A percentile compares a stretch with the other conserved stretches of the same genome.
phyloP scores from a whole-genome alignment of 2,888 invertebrate genomes.

The Bedellia somnulentella region DNA sequence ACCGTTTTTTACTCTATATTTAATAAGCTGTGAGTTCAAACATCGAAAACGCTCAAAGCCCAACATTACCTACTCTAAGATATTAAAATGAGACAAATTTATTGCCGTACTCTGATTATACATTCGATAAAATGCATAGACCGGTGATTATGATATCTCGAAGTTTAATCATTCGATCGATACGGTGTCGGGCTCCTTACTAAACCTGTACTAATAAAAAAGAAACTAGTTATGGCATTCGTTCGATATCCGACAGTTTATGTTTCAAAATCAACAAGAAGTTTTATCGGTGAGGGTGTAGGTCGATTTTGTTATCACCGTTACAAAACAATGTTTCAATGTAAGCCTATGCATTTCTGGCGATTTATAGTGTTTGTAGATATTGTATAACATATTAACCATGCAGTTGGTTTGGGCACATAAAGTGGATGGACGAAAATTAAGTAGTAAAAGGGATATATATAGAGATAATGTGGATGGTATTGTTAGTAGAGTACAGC shows the following conservation, averaged over 20 bases:
- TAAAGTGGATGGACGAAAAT: too few species aligned
- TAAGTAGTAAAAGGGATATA: too few species aligned
- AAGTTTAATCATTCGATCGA: conserved; percentile 53
- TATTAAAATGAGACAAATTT: conserved; percentile 60
- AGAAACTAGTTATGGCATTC: conserved; percentile 46
- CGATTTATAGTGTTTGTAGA: conserved; percentile 57
- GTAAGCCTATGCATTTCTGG: conserved; percentile 55
- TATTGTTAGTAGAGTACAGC: too few species aligned
- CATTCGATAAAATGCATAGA: conserved; percentile 55
- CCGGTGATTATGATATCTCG: conserved; percentile 60
- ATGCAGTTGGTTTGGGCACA: too few species aligned
- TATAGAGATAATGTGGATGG: too few species aligned
- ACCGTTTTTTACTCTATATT: conserved; percentile 16
- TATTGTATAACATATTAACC: conserved; percentile 61
- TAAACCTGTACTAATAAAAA: conserved; percentile 59
- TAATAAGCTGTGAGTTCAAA: conserved; percentile 34
- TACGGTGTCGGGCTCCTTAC: conserved; percentile 53
- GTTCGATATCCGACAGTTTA: conserved; percentile 47
- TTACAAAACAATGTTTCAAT: conserved; percentile 55
- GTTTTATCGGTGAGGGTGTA: too few species aligned
- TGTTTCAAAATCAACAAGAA: conserved; percentile 56
- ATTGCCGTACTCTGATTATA: conserved; percentile 53
- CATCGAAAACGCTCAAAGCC: conserved; percentile 27
- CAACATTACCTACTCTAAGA: conserved; percentile 46
- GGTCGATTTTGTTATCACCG: conserved; percentile 16